Conservation (phyloP, 2,113 vertebrate genomes). For the Rhynchopsitta pachyrhyncha region DNA sequence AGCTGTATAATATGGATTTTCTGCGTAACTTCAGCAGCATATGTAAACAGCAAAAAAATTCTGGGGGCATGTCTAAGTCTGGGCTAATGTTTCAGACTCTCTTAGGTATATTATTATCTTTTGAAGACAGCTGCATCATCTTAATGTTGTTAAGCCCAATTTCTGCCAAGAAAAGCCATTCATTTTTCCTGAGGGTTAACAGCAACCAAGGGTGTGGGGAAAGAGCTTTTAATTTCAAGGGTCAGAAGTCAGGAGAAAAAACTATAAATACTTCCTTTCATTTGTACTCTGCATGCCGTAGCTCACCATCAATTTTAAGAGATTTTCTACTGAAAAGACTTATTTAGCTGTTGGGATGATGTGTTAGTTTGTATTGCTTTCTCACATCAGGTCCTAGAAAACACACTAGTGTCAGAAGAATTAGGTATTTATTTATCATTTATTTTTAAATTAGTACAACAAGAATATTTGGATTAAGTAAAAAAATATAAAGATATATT, state of each 20-base stretch:
- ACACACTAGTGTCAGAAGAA: not conserved
- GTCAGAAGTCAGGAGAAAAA: slow-evolving; percentile 71
- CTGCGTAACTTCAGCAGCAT: not conserved
- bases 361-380: not conserved
- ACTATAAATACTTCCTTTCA: slow-evolving; percentile 60
- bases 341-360: not conserved
- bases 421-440: not conserved
- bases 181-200: slow-evolving; percentile 66
- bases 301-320: slow-evolving; percentile 53
- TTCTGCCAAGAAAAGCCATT: slow-evolving; percentile 35
- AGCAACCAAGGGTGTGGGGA: slow-evolving; percentile 44
- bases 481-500: not conserved
- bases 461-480: not conserved
- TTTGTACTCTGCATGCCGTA: slow-evolving; percentile 37
- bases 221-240: slow-evolving; percentile 74
- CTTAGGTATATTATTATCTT: not conserved
- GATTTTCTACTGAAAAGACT: slow-evolving; percentile 40
- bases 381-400: not conserved
- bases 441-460: not conserved
- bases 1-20: not conserved
- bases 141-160: slow-evolving; percentile 26
- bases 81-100: not conserved
- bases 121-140: slow-evolving; percentile 7
- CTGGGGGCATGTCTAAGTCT: not conserved
- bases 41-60: not conserved